Base-by-base conservation (phyloP, 2,888 invertebrate species). In the Caenorhabditis sp. region DNA sequence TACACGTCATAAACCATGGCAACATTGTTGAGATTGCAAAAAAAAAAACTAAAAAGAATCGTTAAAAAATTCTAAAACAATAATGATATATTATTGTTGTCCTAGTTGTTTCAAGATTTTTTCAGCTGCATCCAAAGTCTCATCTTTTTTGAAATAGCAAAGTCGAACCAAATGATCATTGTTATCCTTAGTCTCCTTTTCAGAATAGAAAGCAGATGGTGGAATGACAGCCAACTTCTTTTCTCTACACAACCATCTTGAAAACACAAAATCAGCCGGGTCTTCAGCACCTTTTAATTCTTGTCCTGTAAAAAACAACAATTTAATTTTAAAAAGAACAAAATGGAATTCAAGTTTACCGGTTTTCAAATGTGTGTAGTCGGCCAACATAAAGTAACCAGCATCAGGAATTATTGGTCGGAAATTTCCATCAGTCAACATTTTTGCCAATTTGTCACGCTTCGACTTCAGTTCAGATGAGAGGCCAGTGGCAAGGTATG, bases 351-450 rank as follows among this genome's bases (percentile, higher is more conserved):
- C 43, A 43, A 36, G 38, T 61, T 25, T 14, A 84, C 84, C 77
- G 31, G 69, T 59, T 27, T 70, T 74, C 25, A 81, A 67, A 36
- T 83, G 64, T 1, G 93, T 92, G 92, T 94, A 95, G 89, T 99
- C 95, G 1, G 96, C 96, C 62, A 99, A 88, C 91, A 99, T 93
- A 88, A 99, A 99, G 89, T 97, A 99, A 0, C 99, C 97, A 2
- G 95, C 96, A 83, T 97, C 95, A 0, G 99, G 99, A 66, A 96
- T 90, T 0, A 94, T 94, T 0, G 97, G 81, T n/a, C 71, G 66
- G 64, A 79, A 70, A 14, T 75, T 76, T 10, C 72, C 77, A 36
- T 72, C 70, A 21, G 87, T 63, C 26, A 95, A 27, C 72, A 93
- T 91, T 83, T 92, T 92, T 0, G 92, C 92, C 90, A 95, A 92